Conservation (phyloP, 2,888 invertebrate genomes). For the Entomobrya multifasciata region DNA sequence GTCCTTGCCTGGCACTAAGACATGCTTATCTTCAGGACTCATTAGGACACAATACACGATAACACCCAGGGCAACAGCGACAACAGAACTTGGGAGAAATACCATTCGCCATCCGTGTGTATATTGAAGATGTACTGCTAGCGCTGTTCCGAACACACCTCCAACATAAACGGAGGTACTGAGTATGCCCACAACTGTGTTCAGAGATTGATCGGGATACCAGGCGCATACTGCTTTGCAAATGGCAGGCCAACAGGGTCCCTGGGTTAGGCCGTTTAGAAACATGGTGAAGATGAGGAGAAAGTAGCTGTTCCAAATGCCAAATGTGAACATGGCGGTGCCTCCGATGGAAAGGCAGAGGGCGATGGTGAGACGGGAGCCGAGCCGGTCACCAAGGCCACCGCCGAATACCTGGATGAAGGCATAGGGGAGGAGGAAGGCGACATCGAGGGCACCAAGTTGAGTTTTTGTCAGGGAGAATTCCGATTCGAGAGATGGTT, state of each 20-base stretch:
- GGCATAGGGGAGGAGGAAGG: constrained; percentile 82
- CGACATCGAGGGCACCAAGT: constrained; percentile 82
- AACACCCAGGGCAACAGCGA: constrained; percentile 81
- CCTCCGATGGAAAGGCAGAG: constrained; percentile 81
- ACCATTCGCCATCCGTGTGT: constrained; percentile 82
- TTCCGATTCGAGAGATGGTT: constrained; percentile 81
- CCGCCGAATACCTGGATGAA: constrained; percentile 81
- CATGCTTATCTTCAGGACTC: constrained; percentile 76
- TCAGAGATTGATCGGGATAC: constrained; percentile 81
- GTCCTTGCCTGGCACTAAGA: constrained; percentile 77
- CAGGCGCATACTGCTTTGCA: constrained; percentile 82
- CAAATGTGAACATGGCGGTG: constrained; percentile 82
- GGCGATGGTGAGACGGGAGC: constrained; percentile 81
- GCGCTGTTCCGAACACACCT: constrained; percentile 82
- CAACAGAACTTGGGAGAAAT: constrained; percentile 81
- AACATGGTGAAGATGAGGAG: constrained; percentile 81
- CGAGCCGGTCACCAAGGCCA: constrained; percentile 82
- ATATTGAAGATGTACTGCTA: constrained; percentile 81
- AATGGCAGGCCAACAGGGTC: constrained; percentile 82
- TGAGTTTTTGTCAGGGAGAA: constrained; percentile 81
- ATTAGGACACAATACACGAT: constrained; percentile 76
- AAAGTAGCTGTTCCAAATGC: constrained; percentile 81
- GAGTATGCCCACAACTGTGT: constrained; percentile 82
- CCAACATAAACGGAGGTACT: constrained; percentile 82
- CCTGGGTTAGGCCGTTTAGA: constrained; percentile 82